A percentile compares a stretch with the other conserved stretches of the same genome.
Conservation (phyloP, 2,888 invertebrate genomes). For the Empis livida region DNA sequence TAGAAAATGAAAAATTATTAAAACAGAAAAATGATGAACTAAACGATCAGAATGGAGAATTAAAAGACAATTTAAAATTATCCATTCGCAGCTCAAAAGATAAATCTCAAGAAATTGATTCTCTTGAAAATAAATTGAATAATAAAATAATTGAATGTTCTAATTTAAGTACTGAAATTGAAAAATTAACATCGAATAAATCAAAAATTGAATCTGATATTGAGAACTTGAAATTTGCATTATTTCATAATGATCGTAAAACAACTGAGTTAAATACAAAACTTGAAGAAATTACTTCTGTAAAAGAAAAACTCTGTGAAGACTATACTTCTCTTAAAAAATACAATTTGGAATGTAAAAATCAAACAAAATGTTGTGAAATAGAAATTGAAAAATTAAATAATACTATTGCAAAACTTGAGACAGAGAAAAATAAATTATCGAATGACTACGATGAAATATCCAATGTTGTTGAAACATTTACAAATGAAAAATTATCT, state of each 20-base stretch:
- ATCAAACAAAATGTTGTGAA: not conserved
- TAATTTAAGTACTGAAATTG: not conserved
- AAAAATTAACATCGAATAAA: not conserved
- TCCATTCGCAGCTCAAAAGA: too few species aligned
- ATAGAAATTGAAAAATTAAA: not conserved
- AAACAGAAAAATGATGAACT: slow-evolving; percentile 1
- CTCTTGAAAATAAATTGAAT: not conserved
- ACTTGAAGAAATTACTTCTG: not conserved
- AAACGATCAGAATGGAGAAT: not conserved
- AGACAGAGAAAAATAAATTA: not conserved
- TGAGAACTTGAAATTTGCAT: not conserved
- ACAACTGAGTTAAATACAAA: not conserved
- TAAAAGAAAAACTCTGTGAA: not conserved
- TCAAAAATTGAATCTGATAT: too few species aligned
- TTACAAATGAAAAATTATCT: not conserved
- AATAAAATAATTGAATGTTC: not conserved
- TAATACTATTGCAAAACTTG: not conserved
- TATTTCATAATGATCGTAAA: not conserved
- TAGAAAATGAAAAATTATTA: not conserved
- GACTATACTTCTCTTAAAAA: too few species aligned
- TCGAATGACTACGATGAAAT: not conserved
- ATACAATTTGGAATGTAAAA: not conserved
- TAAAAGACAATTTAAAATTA: not conserved
- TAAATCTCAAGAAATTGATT: too few species aligned
- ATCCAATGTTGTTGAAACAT: not conserved